Evolutionary conservation across 2,797 vertebrate species (phyloP).

Genomic region (Adrianichthys oophorus): DNA sequence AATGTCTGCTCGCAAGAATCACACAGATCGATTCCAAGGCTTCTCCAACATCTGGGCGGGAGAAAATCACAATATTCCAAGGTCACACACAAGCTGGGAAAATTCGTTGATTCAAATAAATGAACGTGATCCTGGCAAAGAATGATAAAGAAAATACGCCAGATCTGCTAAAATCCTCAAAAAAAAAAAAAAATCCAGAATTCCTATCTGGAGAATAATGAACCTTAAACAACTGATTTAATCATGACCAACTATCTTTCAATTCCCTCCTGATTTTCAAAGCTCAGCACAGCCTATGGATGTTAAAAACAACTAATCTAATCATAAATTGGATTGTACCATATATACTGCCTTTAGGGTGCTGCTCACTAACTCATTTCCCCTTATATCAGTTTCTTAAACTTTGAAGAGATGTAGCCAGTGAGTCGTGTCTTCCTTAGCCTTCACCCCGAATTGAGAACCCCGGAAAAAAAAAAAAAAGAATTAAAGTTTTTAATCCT

Average conservation of each 20-base stretch:
- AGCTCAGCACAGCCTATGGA: background rate
- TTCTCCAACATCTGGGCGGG: slow-evolving; percentile 14
- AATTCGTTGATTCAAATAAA: slow-evolving; percentile 36
- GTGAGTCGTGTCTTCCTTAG: slow-evolving; percentile 44
- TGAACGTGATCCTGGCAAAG: slow-evolving; percentile 27
- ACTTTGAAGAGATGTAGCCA: slow-evolving; percentile 33
- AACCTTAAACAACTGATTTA: background rate
- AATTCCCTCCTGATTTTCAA: background rate
- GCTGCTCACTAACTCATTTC: slow-evolving; percentile 3
- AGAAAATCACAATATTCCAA: slow-evolving; percentile 60
- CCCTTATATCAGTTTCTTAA: slow-evolving; percentile 6
- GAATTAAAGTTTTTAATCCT: slow-evolving; percentile 40
- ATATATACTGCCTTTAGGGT: slow-evolving; percentile 5
- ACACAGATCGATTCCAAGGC: slow-evolving; percentile 33
- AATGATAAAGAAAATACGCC: slow-evolving; percentile 12
- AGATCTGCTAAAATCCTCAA: background rate
- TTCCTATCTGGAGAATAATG: background rate
- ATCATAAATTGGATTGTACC: background rate
- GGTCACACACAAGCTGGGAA: slow-evolving; percentile 60
- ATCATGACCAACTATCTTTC: slow-evolving; percentile 9
- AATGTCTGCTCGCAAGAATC: slow-evolving; percentile 1
- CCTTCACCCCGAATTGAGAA: slow-evolving; percentile 10
- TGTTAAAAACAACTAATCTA: background rate
- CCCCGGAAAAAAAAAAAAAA: slow-evolving; percentile 30
- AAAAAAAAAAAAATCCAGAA: background rate